A percentile compares a stretch with the other conserved stretches of the same genome.
phyloP scores from a whole-genome alignment of 2,797 vertebrate genomes.

The Acanthopagrus latus region DNA sequence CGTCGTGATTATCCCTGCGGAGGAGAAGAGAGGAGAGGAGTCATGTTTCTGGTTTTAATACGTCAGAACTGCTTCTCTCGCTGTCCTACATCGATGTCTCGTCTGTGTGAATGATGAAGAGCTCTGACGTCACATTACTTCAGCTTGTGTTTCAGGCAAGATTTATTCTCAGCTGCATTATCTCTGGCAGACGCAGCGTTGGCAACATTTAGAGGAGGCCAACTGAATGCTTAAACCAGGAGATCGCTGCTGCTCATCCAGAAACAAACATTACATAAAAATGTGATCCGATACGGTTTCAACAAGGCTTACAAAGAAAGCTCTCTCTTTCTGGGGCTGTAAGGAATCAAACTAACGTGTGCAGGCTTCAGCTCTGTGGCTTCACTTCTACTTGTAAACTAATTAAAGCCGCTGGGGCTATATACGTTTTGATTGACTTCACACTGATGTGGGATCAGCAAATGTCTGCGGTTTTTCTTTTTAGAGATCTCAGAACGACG shows the following conservation, averaged over 20 bases:
- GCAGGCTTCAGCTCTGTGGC: conserved; percentile 3
- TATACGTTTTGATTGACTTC: too few relatives aligned
- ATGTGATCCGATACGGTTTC: background rate
- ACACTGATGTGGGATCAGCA: too few relatives aligned
- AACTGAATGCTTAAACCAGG: conserved; percentile 21
- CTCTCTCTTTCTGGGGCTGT: background rate
- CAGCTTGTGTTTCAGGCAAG: background rate
- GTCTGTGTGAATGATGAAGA: background rate
- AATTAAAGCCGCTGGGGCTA: conserved; percentile 1
- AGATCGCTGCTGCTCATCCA: conserved; percentile 3
- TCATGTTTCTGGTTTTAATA: background rate
- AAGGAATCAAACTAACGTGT: background rate
- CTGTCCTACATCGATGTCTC: background rate
- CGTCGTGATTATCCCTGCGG: conserved; percentile 95
- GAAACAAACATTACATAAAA: conserved; percentile 4
- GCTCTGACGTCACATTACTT: conserved; percentile 1
- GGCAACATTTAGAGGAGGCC: conserved; percentile 14
- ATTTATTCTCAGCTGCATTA: conserved; percentile 3
- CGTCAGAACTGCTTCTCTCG: background rate
- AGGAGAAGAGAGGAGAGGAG: background rate
- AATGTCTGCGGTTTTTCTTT: too few relatives aligned
- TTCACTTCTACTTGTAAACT: background rate
- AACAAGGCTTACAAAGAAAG: background rate
- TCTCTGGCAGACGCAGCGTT: background rate
- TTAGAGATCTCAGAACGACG: background rate